phyloP scores from a whole-genome alignment of 2,797 vertebrate genomes.

The Lutjanus campechanus region DNA sequence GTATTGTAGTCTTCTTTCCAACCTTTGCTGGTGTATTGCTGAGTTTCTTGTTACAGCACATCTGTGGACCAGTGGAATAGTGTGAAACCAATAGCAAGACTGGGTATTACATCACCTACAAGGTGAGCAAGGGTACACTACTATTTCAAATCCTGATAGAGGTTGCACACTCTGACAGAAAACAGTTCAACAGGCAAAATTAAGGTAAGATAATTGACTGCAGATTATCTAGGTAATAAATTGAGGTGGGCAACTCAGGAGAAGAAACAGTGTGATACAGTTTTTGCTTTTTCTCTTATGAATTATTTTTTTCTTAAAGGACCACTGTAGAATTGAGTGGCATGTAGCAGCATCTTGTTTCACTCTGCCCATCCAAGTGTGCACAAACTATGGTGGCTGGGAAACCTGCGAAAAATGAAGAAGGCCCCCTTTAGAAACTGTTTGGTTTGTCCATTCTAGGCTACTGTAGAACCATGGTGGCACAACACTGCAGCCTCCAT shows the following conservation, averaged over 20 bases:
- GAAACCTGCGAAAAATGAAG: too few relatives aligned
- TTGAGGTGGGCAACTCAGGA: neutral
- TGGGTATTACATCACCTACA: neutral
- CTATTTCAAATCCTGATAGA: neutral
- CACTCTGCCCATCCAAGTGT: too few relatives aligned
- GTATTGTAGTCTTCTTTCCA: neutral
- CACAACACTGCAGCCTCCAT: too few relatives aligned
- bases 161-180: neutral
- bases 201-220: neutral
- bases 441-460: too few relatives aligned
- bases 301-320: neutral
- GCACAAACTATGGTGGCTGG: too few relatives aligned
- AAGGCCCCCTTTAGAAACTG: too few relatives aligned
- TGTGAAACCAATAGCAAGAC: neutral
- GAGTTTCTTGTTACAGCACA: neutral
- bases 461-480: too few relatives aligned
- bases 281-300: neutral
- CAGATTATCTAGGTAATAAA: slow-evolving; percentile 12
- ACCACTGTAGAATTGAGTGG: too few relatives aligned
- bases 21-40: neutral
- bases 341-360: too few relatives aligned
- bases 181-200: slow-evolving; percentile 12
- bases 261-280: neutral
- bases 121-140: too few relatives aligned
- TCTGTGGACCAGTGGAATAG: too few relatives aligned